phyloP scores from a whole-genome alignment of 2,797 vertebrate species.

The Eleutherodactylus coqui region DNA sequence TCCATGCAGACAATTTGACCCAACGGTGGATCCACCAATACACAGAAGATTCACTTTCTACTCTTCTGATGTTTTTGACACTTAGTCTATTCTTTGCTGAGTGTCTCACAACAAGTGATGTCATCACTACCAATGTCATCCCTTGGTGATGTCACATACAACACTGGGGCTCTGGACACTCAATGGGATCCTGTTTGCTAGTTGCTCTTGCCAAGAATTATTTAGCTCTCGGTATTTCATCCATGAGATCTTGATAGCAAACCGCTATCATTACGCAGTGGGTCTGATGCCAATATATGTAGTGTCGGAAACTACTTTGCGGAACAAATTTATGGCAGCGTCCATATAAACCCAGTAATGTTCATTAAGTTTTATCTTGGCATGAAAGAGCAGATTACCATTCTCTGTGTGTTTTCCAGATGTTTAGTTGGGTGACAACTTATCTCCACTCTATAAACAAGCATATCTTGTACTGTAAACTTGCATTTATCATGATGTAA shows the following conservation, averaged over 20 bases:
- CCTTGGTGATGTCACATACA: not conserved
- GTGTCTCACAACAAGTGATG: not conserved
- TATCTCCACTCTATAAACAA: constrained; percentile 10
- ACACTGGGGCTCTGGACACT: not conserved
- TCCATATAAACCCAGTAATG: constrained; percentile 29
- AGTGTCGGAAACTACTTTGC: constrained; percentile 2
- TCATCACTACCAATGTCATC: not conserved
- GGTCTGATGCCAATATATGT: not conserved
- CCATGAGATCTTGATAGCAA: not conserved
- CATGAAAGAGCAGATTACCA: not conserved
- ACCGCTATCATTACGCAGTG: not conserved
- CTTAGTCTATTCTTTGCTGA: not conserved
- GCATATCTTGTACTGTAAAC: constrained; percentile 26
- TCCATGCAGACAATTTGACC: not conserved
- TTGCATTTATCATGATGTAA: constrained; percentile 18
- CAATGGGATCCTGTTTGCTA: not conserved
- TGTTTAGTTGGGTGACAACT: constrained; percentile 42
- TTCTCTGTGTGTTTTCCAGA: not conserved
- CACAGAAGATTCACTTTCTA: no score
- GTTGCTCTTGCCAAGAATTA: not conserved
- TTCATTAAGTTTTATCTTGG: constrained; percentile 33
- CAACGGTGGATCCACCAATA: not conserved
- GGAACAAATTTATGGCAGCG: constrained; percentile 13
- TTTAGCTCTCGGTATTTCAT: not conserved
- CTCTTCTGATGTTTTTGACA: not conserved